Evolutionary conservation across 2,797 vertebrate species (phyloP).

Genomic region (Amblyopsis hoosieri): DNA sequence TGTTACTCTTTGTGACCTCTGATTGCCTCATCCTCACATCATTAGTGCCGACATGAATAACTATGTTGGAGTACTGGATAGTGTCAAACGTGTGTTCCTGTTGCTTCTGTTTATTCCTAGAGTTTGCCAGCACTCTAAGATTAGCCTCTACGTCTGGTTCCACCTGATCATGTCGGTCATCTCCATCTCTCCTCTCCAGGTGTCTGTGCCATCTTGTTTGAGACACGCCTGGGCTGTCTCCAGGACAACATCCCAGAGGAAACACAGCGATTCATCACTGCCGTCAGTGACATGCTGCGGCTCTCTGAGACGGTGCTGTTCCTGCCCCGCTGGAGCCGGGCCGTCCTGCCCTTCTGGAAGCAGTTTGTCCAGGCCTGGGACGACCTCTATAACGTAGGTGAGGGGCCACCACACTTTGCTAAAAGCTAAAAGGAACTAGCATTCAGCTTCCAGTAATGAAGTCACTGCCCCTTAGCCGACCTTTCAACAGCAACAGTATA

Average conservation of each 20-base stretch:
- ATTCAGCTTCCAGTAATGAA: too few relatives aligned
- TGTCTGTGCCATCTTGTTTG: slow-evolving; percentile 76
- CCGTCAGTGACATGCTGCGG: slow-evolving; percentile 66
- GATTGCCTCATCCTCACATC: too few relatives aligned
- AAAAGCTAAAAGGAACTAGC: too few relatives aligned
- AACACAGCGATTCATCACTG: slow-evolving; percentile 72
- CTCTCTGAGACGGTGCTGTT: slow-evolving; percentile 68
- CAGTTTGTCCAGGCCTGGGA: slow-evolving; percentile 81
- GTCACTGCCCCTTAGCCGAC: too few relatives aligned
- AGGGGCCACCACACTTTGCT: slow-evolving; percentile 8
- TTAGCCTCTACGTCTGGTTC: too few relatives aligned
- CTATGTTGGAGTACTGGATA: too few relatives aligned
- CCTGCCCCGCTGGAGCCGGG: slow-evolving; percentile 73
- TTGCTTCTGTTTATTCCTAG: too few relatives aligned
- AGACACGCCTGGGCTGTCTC: slow-evolving; percentile 78
- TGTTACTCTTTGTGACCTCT: too few relatives aligned
- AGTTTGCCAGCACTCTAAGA: too few relatives aligned
- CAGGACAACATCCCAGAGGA: slow-evolving; percentile 75
- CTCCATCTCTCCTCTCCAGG: slow-evolving; percentile 42
- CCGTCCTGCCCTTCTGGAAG: slow-evolving; percentile 73
- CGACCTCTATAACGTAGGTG: slow-evolving; percentile 73
- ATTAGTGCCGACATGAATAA: too few relatives aligned
- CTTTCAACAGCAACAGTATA: too few relatives aligned
- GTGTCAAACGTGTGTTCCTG: too few relatives aligned
- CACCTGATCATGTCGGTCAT: not conserved